phyloP scores from a whole-genome alignment of 2,797 vertebrate species.

The Lutjanus argentimaculatus region DNA sequence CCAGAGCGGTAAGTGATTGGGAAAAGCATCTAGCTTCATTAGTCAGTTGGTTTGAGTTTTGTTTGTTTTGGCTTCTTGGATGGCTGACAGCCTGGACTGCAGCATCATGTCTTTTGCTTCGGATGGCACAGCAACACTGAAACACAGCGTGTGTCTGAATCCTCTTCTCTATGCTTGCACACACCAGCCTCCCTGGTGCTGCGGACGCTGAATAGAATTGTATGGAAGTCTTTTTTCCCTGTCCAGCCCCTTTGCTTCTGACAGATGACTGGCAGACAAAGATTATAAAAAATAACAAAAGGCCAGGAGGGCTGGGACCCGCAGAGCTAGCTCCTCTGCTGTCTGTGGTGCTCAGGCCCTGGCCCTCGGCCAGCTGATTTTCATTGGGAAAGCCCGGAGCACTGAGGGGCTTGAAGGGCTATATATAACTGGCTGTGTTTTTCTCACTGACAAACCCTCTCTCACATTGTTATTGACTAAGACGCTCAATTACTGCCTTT shows the following conservation, averaged over 20 bases:
- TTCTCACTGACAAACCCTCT: constrained; percentile 79
- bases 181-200: constrained; percentile 72
- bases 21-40: constrained; percentile 73
- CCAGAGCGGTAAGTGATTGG: constrained; percentile 65
- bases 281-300: constrained; percentile 82
- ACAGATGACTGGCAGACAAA: constrained; percentile 83
- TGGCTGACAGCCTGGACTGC: constrained; percentile 79
- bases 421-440: constrained; percentile 81
- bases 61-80: constrained; percentile 80
- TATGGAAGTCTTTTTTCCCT: constrained; percentile 59
- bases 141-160: constrained; percentile 78
- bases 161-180: constrained; percentile 71
- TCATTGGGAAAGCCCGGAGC: constrained; percentile 83
- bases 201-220: constrained; percentile 75
- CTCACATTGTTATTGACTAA: constrained; percentile 80
- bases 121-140: constrained; percentile 77
- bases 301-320: constrained; percentile 77
- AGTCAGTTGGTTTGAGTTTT: constrained; percentile 73
- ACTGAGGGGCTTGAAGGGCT: constrained; percentile 76
- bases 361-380: constrained; percentile 79
- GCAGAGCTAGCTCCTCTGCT: constrained; percentile 76
- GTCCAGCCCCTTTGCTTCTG: constrained; percentile 71
- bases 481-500: constrained; percentile 74
- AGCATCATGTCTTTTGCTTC: constrained; percentile 79
- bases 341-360: constrained; percentile 71